Conservation (phyloP, 2,888 invertebrate genomes). For the Caenorhabditis parvicauda region DNA sequence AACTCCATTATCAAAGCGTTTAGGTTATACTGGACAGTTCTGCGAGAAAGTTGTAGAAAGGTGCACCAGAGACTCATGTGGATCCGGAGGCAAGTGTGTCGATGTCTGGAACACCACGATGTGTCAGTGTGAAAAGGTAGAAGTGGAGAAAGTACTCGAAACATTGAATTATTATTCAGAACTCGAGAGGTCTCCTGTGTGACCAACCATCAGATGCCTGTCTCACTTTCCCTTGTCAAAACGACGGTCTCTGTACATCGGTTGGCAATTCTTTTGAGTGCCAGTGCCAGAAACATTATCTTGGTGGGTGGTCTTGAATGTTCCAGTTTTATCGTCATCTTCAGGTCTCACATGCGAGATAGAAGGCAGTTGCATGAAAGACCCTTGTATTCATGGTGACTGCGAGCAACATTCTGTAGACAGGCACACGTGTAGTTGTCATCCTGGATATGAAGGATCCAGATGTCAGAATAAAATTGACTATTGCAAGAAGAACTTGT, state of each 20-base stretch:
- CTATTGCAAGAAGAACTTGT: slow-evolving; percentile 46
- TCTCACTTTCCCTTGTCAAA: slow-evolving; percentile 71
- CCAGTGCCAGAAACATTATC: slow-evolving; percentile 45
- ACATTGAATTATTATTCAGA: neutral
- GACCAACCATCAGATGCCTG: slow-evolving; percentile 29
- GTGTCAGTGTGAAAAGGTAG: slow-evolving; percentile 32
- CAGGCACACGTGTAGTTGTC: slow-evolving; percentile 41
- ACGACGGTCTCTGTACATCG: slow-evolving; percentile 79
- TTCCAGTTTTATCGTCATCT: neutral
- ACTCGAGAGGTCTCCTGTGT: slow-evolving; percentile 27
- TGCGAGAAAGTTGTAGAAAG: slow-evolving; percentile 42
- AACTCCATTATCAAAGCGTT: neutral
- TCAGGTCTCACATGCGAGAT: slow-evolving; percentile 43
- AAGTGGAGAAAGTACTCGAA: no score
- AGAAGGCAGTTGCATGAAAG: slow-evolving; percentile 42
- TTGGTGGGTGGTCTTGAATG: slow-evolving; percentile 22
- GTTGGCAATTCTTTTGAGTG: slow-evolving; percentile 31
- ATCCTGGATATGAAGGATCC: slow-evolving; percentile 39
- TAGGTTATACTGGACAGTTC: slow-evolving; percentile 36
- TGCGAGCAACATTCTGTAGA: slow-evolving; percentile 42
- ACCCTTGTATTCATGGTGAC: slow-evolving; percentile 43
- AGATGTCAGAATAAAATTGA: slow-evolving; percentile 47
- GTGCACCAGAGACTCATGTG: slow-evolving; percentile 35
- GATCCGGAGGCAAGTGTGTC: slow-evolving; percentile 28
- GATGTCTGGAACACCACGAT: slow-evolving; percentile 37